Evolutionary conservation across 2,113 vertebrate species (phyloP).

Genomic region (Dryoscopus gambensis): DNA sequence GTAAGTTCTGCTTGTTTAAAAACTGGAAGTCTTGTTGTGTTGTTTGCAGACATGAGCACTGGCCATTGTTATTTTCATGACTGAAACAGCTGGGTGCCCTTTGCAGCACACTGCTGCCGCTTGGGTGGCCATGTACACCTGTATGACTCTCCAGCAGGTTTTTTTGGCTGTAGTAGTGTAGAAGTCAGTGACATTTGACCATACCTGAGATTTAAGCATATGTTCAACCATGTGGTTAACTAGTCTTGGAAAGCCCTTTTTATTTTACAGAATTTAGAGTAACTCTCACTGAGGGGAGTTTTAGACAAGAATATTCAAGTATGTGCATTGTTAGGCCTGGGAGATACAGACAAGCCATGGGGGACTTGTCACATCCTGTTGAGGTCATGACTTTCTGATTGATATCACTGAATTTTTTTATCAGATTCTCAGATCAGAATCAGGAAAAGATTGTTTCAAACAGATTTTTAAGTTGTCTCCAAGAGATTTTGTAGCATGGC

Average conservation of each 20-base stretch:
- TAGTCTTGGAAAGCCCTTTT: neutral
- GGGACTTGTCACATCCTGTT: neutral
- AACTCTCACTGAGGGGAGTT: neutral
- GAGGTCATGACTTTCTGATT: neutral
- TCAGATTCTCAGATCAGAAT: neutral
- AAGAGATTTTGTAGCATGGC: neutral
- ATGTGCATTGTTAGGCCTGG: neutral
- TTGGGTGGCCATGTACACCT: neutral
- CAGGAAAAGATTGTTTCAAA: neutral
- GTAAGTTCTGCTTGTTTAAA: slow-evolving; percentile 74
- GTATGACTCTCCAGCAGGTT: neutral
- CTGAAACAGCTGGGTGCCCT: neutral
- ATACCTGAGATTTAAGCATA: neutral
- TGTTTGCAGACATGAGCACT: neutral
- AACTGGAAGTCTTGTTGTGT: neutral
- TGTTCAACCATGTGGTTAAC: neutral
- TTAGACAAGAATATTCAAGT: neutral
- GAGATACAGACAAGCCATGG: neutral
- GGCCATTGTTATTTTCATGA: neutral
- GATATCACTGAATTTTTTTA: neutral
- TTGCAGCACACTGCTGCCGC: neutral
- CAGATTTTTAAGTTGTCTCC: neutral
- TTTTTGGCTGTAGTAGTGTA: neutral
- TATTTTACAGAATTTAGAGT: neutral
- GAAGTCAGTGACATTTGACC: neutral